A percentile compares a stretch with the other conserved stretches of the same genome.
Conservation (phyloP, 2,113 vertebrate genomes). For the Pantherophis guttatus region DNA sequence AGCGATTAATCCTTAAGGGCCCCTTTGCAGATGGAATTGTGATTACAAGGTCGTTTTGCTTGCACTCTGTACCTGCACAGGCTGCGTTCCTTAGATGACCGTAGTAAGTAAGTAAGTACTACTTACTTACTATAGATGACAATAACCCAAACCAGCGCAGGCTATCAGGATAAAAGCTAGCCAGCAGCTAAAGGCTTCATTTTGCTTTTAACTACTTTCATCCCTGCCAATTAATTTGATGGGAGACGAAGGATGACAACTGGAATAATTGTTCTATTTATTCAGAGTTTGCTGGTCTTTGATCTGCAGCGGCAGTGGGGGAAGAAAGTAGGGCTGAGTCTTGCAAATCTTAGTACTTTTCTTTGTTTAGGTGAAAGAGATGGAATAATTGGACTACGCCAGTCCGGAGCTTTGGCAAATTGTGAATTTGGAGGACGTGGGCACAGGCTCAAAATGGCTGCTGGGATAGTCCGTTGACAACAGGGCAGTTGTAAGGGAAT, state of each 20-base stretch:
- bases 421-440: background rate
- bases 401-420: background rate
- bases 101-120: no score
- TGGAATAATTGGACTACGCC: background rate
- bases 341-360: background rate
- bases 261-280: background rate
- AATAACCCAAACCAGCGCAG: background rate
- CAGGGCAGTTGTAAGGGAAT: background rate
- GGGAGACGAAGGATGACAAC: background rate
- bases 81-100: background rate
- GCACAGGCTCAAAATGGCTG: background rate
- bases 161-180: background rate
- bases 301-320: background rate
- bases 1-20: background rate
- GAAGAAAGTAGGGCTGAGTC: background rate
- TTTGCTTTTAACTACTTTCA: background rate
- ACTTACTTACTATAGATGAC: no score
- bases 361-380: background rate
- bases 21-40: background rate
- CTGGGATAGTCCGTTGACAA: background rate
- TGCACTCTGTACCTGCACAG: background rate
- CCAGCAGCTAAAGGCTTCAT: background rate
- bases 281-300: background rate
- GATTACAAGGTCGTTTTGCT: background rate
- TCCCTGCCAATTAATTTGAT: background rate